These are phyloP conservation scores for Nasonovia ribisnigri DNA, from an alignment of 2,888 invertebrate species.

Conservation along the genomic window DNA sequence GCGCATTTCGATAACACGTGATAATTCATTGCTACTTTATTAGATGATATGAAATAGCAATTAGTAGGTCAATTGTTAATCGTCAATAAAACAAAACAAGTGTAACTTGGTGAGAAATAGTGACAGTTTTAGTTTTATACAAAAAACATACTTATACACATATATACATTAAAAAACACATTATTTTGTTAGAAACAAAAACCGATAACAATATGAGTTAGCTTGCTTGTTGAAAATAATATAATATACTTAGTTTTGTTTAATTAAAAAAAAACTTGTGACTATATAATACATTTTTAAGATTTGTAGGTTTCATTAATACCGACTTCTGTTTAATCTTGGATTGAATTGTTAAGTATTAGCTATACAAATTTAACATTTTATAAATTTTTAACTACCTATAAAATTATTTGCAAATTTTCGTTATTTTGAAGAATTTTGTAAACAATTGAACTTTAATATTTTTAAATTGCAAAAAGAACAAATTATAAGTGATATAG, in stretches of 20 bases:
- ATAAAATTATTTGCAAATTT: too few relatives aligned
- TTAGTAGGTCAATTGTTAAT: not conserved
- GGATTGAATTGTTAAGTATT: too few relatives aligned
- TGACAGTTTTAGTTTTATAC: not conserved
- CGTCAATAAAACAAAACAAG: not conserved
- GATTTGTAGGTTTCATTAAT: too few relatives aligned
- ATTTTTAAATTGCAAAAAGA: too few relatives aligned
- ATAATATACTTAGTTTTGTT: not conserved
- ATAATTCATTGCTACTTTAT: not conserved
- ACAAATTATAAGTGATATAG: too few relatives aligned
- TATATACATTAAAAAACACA: not conserved
- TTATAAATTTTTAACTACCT: too few relatives aligned
- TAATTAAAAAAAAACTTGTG: not conserved
- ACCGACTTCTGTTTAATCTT: too few relatives aligned
- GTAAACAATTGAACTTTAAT: too few relatives aligned
- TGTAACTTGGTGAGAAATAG: not conserved
- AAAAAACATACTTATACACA: not conserved
- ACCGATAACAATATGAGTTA: not conserved
- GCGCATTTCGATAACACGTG: not conserved
- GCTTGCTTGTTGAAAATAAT: not conserved
- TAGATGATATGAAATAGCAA: not conserved
- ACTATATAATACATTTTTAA: too few relatives aligned
- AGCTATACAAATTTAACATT: too few relatives aligned
- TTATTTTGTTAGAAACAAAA: not conserved
- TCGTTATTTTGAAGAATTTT: too few relatives aligned